Evolutionary conservation across 2,797 vertebrate species (phyloP).

Genomic region (Novumbra hubbsi): DNA sequence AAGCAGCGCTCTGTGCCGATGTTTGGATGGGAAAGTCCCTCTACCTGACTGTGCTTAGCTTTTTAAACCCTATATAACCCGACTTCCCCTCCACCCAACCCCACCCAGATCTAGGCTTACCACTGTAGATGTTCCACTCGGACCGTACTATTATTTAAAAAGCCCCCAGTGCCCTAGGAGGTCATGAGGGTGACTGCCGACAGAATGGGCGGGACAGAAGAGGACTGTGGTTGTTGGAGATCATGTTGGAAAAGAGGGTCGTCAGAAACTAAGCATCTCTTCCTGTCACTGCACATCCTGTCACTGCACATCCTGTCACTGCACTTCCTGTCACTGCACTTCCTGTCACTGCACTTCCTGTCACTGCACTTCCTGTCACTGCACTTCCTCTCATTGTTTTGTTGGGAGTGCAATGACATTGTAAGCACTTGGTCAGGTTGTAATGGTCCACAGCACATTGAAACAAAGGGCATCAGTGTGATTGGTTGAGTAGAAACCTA

Average conservation of each 20-base stretch:
- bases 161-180: background rate
- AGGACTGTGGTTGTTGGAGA: background rate
- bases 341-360: no score
- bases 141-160: background rate
- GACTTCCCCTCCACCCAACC: conserved; percentile 14
- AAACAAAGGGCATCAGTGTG: background rate
- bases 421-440: background rate
- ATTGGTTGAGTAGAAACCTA: background rate
- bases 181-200: background rate
- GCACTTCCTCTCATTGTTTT: no score
- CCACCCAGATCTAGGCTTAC: background rate
- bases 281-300: no score
- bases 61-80: conserved; percentile 62
- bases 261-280: background rate
- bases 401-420: background rate
- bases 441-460: background rate
- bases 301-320: no score
- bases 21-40: conserved; percentile 62
- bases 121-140: background rate
- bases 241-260: background rate
- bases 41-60: conserved; percentile 53
- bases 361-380: no score
- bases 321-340: no score
- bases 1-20: conserved; percentile 72
- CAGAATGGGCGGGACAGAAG: background rate